Evolutionary conservation across 2,888 invertebrate species (phyloP).

Genomic region (Marasmarcha lunaedactyla): DNA sequence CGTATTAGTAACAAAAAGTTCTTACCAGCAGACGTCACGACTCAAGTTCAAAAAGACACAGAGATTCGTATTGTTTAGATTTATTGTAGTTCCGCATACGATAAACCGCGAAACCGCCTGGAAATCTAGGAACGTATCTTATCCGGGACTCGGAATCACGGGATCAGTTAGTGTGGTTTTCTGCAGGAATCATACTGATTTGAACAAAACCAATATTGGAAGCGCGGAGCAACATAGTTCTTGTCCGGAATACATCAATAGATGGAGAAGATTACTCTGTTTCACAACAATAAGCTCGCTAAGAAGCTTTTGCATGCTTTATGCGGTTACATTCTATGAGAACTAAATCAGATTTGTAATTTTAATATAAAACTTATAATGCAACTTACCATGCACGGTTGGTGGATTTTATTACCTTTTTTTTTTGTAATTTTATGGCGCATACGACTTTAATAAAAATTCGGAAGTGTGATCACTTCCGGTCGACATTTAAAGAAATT

Average conservation of each 20-base stretch:
- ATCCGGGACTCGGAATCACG: conserved; percentile 53
- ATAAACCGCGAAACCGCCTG: conserved; percentile 63
- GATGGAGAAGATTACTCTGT: conserved; percentile 60
- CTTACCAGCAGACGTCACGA: no score
- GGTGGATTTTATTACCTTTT: neutral
- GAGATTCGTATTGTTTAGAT: conserved; percentile 23
- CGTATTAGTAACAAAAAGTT: no score
- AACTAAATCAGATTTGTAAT: conserved; percentile 53
- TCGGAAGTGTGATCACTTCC: neutral
- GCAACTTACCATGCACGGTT: neutral
- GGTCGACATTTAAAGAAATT: neutral
- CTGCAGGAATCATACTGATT: conserved; percentile 51
- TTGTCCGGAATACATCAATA: conserved; percentile 37
- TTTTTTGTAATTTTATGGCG: neutral
- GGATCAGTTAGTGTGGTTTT: conserved; percentile 54
- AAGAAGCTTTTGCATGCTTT: conserved; percentile 38
- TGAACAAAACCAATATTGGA: conserved; percentile 61
- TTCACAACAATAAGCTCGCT: conserved; percentile 44
- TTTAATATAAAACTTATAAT: conserved; percentile 10
- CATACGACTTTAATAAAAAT: neutral
- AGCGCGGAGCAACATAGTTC: conserved; percentile 15
- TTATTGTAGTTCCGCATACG: conserved; percentile 51
- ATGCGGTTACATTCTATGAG: conserved; percentile 57
- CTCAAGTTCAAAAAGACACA: no score
- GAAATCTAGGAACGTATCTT: conserved; percentile 56